phyloP scores from a whole-genome alignment of 2,113 vertebrate genomes.

The Loxodonta africana region DNA sequence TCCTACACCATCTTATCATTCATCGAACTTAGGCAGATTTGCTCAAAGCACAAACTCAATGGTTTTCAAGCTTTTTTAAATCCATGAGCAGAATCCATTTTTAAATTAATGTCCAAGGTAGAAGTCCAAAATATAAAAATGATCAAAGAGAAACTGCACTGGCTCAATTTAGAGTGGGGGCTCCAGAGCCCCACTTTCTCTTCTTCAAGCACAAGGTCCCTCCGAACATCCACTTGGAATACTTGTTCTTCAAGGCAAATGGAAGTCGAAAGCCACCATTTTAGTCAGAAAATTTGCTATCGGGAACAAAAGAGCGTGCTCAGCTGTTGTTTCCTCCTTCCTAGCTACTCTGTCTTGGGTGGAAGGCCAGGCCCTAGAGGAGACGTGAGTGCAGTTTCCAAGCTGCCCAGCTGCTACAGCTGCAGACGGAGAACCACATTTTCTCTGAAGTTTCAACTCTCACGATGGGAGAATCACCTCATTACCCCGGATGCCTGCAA shows the following conservation, averaged over 20 bases:
- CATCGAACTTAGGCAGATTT: background rate
- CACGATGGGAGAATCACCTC: slow-evolving; percentile 62
- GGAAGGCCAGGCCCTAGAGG: background rate
- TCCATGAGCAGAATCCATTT: background rate
- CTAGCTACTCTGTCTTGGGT: background rate
- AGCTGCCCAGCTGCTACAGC: background rate
- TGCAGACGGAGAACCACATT: background rate
- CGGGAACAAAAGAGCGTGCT: background rate
- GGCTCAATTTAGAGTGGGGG: background rate
- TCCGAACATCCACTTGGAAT: background rate
- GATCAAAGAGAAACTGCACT: background rate
- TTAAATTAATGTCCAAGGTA: background rate
- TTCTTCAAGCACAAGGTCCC: background rate
- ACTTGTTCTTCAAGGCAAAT: background rate
- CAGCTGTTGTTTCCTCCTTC: background rate
- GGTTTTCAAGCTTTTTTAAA: background rate
- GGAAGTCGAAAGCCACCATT: background rate
- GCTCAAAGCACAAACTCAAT: background rate
- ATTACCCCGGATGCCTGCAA: slow-evolving; percentile 48
- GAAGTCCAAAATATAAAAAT: background rate
- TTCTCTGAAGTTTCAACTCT: background rate
- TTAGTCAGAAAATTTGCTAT: background rate
- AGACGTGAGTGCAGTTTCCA: background rate
- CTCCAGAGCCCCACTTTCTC: background rate
- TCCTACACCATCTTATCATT: background rate